phyloP scores from a whole-genome alignment of 2,797 vertebrate species.

The Squalus acanthias region DNA sequence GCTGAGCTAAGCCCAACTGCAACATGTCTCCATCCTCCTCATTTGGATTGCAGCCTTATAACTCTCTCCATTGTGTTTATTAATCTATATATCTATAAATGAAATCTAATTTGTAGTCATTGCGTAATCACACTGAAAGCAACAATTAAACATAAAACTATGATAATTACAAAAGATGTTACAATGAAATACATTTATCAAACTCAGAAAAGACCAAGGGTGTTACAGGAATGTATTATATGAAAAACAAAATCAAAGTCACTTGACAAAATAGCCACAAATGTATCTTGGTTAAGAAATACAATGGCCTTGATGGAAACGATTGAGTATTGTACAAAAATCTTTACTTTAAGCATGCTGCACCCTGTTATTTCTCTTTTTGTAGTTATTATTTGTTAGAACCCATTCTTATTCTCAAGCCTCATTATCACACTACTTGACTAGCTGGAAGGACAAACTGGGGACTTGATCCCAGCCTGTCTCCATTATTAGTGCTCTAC shows the following conservation, averaged over 20 bases:
- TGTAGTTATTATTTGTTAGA: neutral
- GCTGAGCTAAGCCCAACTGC: neutral
- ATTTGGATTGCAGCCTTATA: neutral
- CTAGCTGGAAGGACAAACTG: neutral
- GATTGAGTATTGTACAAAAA: neutral
- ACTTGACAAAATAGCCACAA: neutral
- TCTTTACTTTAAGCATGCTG: neutral
- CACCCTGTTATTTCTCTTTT: neutral
- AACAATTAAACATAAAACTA: neutral
- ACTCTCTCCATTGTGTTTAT: neutral
- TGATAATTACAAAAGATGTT: neutral
- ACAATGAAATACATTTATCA: neutral
- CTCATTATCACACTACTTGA: neutral
- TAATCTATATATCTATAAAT: neutral
- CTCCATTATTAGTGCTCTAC: neutral
- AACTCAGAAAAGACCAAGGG: neutral
- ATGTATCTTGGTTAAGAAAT: neutral
- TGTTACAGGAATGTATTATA: neutral
- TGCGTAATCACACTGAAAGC: neutral
- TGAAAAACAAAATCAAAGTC: slow-evolving; percentile 10
- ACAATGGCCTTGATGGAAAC: neutral
- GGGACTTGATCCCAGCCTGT: neutral
- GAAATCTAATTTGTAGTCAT: neutral
- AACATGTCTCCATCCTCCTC: neutral
- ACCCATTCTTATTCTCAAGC: neutral